Conservation (phyloP, 2,113 vertebrate genomes). For the Alces alces region DNA sequence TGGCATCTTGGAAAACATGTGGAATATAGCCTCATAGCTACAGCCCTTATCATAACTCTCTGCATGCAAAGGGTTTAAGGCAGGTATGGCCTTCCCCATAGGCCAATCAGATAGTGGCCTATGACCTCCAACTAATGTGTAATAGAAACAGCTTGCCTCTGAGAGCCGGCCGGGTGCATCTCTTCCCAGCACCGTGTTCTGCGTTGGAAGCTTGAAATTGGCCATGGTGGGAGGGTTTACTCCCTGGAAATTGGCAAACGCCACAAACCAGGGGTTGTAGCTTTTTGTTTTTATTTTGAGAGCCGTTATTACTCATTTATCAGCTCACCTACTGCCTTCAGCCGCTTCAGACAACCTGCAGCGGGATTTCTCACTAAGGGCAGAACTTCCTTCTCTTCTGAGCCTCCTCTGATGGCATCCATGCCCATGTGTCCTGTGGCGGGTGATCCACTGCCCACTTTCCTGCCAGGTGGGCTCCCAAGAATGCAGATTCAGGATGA, state of each 20-base stretch:
- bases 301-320: not conserved
- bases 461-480: not conserved
- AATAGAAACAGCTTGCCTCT: not conserved
- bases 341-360: too few species aligned
- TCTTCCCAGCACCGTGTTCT: not conserved
- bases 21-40: not conserved
- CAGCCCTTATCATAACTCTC: not conserved
- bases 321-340: not conserved
- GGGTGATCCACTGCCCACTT: too few species aligned
- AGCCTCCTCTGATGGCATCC: not conserved
- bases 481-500: constrained; percentile 1
- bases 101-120: not conserved
- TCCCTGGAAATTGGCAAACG: not conserved
- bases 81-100: too few species aligned
- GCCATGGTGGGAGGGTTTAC: not conserved
- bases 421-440: accelerated
- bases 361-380: not conserved
- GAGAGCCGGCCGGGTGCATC: accelerated
- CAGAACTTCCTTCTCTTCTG: not conserved
- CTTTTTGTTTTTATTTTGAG: not conserved
- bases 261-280: not conserved
- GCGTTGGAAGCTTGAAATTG: not conserved
- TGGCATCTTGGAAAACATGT: not conserved
- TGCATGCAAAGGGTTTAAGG: not conserved
- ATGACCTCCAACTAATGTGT: not conserved